These are phyloP conservation scores for Saccopteryx leptura DNA, from an alignment of 2,113 vertebrate species.

Conservation along the genomic window DNA sequence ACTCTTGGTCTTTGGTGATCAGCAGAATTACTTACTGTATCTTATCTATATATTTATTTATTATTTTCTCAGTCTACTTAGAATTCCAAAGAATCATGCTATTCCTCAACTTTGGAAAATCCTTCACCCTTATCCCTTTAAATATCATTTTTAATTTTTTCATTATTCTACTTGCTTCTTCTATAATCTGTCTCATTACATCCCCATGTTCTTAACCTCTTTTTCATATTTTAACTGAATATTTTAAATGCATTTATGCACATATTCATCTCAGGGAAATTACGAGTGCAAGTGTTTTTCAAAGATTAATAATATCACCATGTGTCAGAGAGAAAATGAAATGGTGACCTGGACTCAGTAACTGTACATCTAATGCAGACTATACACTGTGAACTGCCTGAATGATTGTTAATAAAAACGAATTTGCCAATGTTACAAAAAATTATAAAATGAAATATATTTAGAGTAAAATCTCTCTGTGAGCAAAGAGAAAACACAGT, in stretches of 20 bases:
- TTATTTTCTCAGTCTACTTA: not conserved
- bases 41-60: not conserved
- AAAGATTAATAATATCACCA: conserved; percentile 52
- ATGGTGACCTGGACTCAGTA: conserved; percentile 50
- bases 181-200: not conserved
- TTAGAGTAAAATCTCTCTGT: not conserved
- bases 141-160: not conserved
- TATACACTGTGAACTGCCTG: not conserved
- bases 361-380: conserved; percentile 24
- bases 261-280: not conserved
- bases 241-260: conserved; percentile 28
- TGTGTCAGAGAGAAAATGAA: conserved; percentile 57
- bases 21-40: not conserved
- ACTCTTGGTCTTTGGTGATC: not conserved
- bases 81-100: not conserved
- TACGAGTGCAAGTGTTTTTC: conserved; percentile 36
- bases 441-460: conserved; percentile 32
- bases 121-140: not conserved
- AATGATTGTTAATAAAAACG: conserved; percentile 50
- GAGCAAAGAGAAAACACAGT: not conserved
- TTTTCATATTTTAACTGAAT: not conserved
- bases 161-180: not conserved
- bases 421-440: conserved; percentile 23
- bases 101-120: not conserved
- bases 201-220: not conserved